Percentiles rank a stretch among this genome's conserved stretches.
phyloP scores from a whole-genome alignment of 2,113 vertebrate genomes.

The Sardina pilchardus region DNA sequence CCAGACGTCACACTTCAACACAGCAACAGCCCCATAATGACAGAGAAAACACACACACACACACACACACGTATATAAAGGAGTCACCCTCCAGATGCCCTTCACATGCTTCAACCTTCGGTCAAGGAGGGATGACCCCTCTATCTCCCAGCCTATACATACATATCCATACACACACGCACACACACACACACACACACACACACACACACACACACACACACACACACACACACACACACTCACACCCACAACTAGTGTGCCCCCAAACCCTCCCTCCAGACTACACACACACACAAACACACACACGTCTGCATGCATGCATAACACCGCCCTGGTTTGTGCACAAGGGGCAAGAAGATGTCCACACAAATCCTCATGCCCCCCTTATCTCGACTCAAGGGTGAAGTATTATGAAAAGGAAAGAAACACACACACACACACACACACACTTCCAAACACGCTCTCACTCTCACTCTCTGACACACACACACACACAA shows the following conservation, averaged over 20 bases:
- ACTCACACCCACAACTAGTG: background rate
- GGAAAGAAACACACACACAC: background rate
- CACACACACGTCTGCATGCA: constrained; percentile 18
- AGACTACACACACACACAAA: constrained; percentile 41
- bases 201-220: constrained; percentile 9
- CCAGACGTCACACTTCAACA: constrained; percentile 15
- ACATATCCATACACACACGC: constrained; percentile 28
- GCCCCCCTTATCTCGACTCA: constrained; percentile 25
- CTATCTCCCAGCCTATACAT: background rate
- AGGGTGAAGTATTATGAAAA: constrained; percentile 11
- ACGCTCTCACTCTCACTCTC: constrained; percentile 47
- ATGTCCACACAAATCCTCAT: constrained; percentile 13
- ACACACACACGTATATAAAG: background rate
- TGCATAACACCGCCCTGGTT: background rate
- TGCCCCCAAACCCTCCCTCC: background rate
- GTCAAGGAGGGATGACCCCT: background rate
- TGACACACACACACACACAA: constrained; percentile 59
- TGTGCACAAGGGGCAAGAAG: background rate
- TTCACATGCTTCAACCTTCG: background rate
- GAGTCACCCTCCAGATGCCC: background rate
- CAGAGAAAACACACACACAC: constrained; percentile 14
- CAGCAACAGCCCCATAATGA: constrained; percentile 20
- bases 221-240: constrained; percentile 21
- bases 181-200: constrained; percentile 8
- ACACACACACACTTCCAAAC: constrained; percentile 27